A percentile compares a stretch with the other conserved stretches of the same genome.
Evolutionary conservation across 2,888 invertebrate species (phyloP).

Genomic region (Amitus sp.): DNA sequence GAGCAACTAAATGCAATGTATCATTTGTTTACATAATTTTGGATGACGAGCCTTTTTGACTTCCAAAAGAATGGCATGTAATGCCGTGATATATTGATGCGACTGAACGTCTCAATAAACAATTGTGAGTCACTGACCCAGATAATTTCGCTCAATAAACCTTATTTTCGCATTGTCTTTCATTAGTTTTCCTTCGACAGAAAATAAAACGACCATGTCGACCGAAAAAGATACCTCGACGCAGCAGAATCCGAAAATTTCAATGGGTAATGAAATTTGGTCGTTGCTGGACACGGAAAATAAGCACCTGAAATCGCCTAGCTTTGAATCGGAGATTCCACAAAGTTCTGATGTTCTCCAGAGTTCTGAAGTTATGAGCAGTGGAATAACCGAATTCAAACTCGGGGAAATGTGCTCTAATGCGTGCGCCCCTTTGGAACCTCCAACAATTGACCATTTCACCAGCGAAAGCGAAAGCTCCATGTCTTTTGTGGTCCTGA

Average conservation of each 20-base stretch:
- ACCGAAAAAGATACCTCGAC: neutral
- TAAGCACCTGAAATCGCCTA: constrained; percentile 23
- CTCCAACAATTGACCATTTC: constrained; percentile 26
- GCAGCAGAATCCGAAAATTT: neutral
- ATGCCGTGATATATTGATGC: no score
- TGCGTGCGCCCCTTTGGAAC: constrained; percentile 30
- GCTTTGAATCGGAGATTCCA: constrained; percentile 47
- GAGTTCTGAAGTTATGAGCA: no score
- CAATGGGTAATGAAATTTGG: constrained; percentile 9
- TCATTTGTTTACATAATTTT: no score
- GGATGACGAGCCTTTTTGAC: no score
- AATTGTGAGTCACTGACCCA: no score
- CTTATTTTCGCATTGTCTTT: no score
- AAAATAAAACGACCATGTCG: neutral
- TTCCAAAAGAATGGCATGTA: no score
- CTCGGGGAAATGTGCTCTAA: constrained; percentile 46
- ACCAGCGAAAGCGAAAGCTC: constrained; percentile 32
- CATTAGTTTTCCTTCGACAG: no score
- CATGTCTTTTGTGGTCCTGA: constrained; percentile 55
- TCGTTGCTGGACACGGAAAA: constrained; percentile 8
- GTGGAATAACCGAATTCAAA: constrained; percentile 48
- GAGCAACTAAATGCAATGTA: no score
- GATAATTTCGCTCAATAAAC: no score
- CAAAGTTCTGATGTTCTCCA: no score
- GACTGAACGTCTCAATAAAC: no score